Evolutionary conservation across 2,888 invertebrate genomes (phyloP), one percentile per base, ranked within the genome.

Genomic region (Corbicula japonica): DNA sequence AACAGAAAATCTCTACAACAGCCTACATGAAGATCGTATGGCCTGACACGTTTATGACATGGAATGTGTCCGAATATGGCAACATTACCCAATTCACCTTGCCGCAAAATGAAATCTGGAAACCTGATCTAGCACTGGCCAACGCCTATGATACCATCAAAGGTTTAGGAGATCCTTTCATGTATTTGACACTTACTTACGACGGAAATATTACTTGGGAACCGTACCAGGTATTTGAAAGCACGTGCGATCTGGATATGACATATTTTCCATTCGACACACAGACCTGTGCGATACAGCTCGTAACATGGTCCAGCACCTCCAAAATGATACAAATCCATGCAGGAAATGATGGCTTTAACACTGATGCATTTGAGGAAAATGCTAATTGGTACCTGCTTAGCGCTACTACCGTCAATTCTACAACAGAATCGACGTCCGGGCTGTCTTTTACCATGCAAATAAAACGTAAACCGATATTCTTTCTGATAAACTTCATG

Each of bases 361-460:
- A 70, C 32, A 80, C 50, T 15, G 58, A 65, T 5, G 30, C 50
- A 12, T 83, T 66, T 30, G 80, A 84, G 41, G 34, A 28, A 21
- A 86, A 87, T 41, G 80, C 80, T 2, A 83, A 84, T n/a, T 87
- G 86, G 87, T 68, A 80, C 6, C 68, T 86, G 0, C 26, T 76
- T 0, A 23, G 71, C 18, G 79, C 74, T 3, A 52, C 76, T 6
- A 69, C 82, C 0, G 21, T 48, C 4, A 76, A 83, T 30, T 65
- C 83, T 1, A 78, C 80, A 2, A 72, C 80, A 12, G 26, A 71
- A 18, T 72, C 75, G 1, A 80, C 80, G 0, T 73, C 83, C 1
- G 80, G 72, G 26, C 54, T 80, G 18, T 69, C 80, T 5, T 83
- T 83, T 41, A 62, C 38, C 1, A 18, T 83, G 30, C 52, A 65